Percentiles rank a stretch among this genome's conserved stretches.
phyloP scores from a whole-genome alignment of 2,888 invertebrate species.

The Drymonia ruficornis region DNA sequence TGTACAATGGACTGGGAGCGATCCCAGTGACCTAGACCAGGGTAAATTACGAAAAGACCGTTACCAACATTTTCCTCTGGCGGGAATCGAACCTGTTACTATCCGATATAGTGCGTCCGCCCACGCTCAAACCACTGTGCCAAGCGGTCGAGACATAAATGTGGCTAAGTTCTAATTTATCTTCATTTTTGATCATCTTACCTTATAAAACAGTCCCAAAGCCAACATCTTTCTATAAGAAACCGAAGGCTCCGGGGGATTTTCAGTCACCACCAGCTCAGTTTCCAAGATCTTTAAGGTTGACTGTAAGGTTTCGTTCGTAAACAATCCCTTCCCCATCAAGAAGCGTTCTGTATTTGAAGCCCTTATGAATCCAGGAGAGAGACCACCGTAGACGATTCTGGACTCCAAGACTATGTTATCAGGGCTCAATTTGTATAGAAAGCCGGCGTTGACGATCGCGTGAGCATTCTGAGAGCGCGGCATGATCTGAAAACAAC shows the following conservation, averaged over 20 bases:
- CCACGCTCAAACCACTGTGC: too few relatives aligned
- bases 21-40: too few relatives aligned
- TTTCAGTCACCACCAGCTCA: slow-evolving; percentile 52
- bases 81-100: too few relatives aligned
- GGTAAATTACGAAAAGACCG: too few relatives aligned
- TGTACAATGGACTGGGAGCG: too few relatives aligned
- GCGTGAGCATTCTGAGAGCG: slow-evolving; percentile 89
- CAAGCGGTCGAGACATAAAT: too few relatives aligned
- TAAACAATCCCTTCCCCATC: slow-evolving; percentile 64
- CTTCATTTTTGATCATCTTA: slow-evolving; percentile 16
- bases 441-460: slow-evolving; percentile 90
- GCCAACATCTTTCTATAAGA: slow-evolving; percentile 85
- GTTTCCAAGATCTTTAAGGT: slow-evolving; percentile 46
- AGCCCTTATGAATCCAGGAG: slow-evolving; percentile 71
- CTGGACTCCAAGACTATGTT: slow-evolving; percentile 31
- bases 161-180: too few relatives aligned
- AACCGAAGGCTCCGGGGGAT: slow-evolving; percentile 82
- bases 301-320: slow-evolving; percentile 66
- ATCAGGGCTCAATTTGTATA: slow-evolving; percentile 76
- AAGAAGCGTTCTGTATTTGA: slow-evolving; percentile 75
- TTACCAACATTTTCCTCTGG: too few relatives aligned
- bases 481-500: slow-evolving; percentile 85
- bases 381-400: slow-evolving; percentile 85
- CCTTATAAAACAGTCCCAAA: slow-evolving; percentile 79
- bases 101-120: too few relatives aligned